Evolutionary conservation across 2,888 invertebrate species (phyloP).

Genomic region (Ormyrus labotus): DNA sequence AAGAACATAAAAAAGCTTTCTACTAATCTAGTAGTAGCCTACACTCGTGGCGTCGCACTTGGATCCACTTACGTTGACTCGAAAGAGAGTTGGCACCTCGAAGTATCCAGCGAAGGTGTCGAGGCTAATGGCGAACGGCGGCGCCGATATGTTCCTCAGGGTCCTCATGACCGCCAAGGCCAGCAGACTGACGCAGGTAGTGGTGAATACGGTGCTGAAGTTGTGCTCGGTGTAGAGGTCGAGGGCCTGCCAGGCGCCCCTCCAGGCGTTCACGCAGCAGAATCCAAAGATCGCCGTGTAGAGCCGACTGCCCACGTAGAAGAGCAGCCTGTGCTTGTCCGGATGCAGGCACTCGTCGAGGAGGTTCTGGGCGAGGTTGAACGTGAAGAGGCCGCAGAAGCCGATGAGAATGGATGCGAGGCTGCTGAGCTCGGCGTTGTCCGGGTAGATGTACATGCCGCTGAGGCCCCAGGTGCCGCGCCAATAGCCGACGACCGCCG

Average conservation of each 20-base stretch:
- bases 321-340: constrained; percentile 82
- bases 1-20: no score
- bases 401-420: constrained; percentile 84
- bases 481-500: constrained; percentile 91
- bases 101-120: constrained; percentile 89
- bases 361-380: constrained; percentile 81
- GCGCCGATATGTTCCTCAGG: constrained; percentile 87
- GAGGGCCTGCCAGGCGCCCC: constrained; percentile 88
- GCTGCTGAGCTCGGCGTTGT: constrained; percentile 80
- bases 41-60: no score
- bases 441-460: constrained; percentile 84
- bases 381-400: constrained; percentile 82
- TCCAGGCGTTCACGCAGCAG: constrained; percentile 92
- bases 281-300: constrained; percentile 87
- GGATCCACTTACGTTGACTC: constrained; percentile 76
- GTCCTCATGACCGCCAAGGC: constrained; percentile 84
- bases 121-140: constrained; percentile 87
- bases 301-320: constrained; percentile 83
- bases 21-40: no score
- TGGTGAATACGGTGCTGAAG: constrained; percentile 79
- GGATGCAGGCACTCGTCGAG: constrained; percentile 81
- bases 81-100: constrained; percentile 90
- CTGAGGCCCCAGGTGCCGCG: constrained; percentile 90
- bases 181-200: constrained; percentile 82
- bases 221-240: constrained; percentile 83